Evolutionary conservation across 2,888 invertebrate species (phyloP).

Genomic region (Dilophus febrilis): DNA sequence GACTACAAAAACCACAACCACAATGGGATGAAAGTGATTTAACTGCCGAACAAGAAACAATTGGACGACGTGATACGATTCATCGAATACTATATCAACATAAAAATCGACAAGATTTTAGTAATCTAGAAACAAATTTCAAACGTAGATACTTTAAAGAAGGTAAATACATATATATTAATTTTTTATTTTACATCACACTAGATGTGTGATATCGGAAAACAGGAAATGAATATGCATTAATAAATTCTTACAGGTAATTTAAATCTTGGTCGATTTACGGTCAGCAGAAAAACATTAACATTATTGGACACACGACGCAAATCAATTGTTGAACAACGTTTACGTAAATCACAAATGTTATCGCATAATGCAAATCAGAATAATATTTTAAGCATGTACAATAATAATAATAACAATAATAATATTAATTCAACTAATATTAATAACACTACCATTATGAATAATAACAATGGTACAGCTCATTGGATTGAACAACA

Average conservation of each 20-base stretch:
- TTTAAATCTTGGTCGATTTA: constrained; percentile 21
- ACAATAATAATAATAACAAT: neutral
- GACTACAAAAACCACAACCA: constrained; percentile 32
- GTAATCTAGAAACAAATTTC: constrained; percentile 28
- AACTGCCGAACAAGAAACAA: constrained; percentile 14
- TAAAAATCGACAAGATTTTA: constrained; percentile 20
- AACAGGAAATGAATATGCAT: no score
- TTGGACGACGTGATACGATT: constrained; percentile 22
- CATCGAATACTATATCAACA: constrained; percentile 21
- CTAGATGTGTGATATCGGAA: no score
- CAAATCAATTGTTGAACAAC: constrained; percentile 5
- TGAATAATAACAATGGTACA: neutral
- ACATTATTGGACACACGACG: constrained; percentile 12
- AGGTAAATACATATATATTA: constrained; percentile 15
- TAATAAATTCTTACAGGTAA: constrained; percentile 13
- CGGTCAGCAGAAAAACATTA: constrained; percentile 24
- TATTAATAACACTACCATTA: neutral
- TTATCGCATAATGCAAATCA: neutral
- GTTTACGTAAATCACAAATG: constrained; percentile 3
- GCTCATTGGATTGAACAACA: neutral
- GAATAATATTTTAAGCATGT: neutral
- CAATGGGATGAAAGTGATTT: constrained; percentile 23
- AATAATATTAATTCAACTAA: neutral
- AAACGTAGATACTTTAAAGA: constrained; percentile 22
- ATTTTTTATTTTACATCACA: neutral